A percentile compares a stretch with the other conserved stretches of the same genome.
phyloP scores from a whole-genome alignment of 2,113 vertebrate species.

The rat (Rattus norvegicus) region GRCr8 NC_086020.1:236623501-236624000 shows the following conservation, averaged over 20 bases:
- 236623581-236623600: not conserved
- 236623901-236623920: not conserved
- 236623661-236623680: too few species aligned
- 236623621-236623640: not conserved
- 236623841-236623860: not conserved
- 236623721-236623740: not conserved
- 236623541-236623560: too few species aligned
- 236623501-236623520: not conserved
- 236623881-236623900: not conserved
- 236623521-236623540: not conserved
- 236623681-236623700: not conserved
- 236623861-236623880: not conserved
- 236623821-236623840: not conserved
- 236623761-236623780: not conserved
- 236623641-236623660: too few species aligned
- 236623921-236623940: not conserved
- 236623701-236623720: not conserved
- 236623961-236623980: not conserved
- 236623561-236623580: not conserved
- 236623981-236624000: not conserved
- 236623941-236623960: not conserved
- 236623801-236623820: not conserved
- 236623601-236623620: not conserved
- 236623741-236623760: not conserved
- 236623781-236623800: not conserved